A percentile compares a stretch with the other conserved stretches of the same genome.
Evolutionary conservation across 2,797 vertebrate genomes (phyloP).

Genomic region (Cirrhinus mrigala): DNA sequence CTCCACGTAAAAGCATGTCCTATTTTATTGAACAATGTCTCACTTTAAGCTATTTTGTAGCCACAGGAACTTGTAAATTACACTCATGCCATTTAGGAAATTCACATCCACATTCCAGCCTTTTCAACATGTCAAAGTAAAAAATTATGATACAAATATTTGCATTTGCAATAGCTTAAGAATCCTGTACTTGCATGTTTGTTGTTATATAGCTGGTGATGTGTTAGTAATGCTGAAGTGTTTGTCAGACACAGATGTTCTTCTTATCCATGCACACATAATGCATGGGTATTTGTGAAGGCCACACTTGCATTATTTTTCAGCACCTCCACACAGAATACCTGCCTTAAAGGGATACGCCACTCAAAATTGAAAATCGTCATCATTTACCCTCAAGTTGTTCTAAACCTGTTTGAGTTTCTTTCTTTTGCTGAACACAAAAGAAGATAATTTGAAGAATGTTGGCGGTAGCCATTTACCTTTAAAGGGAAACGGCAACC

Average conservation of each 20-base stretch:
- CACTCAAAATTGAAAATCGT: background rate
- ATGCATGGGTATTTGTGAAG: conserved; percentile 64
- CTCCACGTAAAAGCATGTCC: background rate
- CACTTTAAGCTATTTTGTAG: background rate
- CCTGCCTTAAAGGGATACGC: conserved; percentile 48
- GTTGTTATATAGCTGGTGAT: background rate
- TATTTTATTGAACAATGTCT: background rate
- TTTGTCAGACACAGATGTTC: conserved; percentile 48
- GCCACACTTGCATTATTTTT: conserved; percentile 63
- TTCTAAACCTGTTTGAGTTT: background rate
- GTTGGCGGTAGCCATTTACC: background rate
- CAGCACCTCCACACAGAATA: background rate
- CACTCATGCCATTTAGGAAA: background rate
- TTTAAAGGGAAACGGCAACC: background rate
- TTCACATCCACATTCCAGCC: background rate
- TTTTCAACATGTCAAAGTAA: background rate
- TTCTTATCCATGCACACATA: conserved; percentile 42
- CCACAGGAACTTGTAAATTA: conserved; percentile 20
- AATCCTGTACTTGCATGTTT: background rate
- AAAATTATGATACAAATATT: conserved; percentile 2
- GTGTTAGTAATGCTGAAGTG: background rate
- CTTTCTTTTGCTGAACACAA: background rate
- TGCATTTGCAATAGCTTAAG: background rate
- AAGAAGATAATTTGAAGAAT: background rate
- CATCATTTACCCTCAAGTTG: background rate